A percentile compares a stretch with the other conserved stretches of the same genome.
Conservation (phyloP, 2,113 vertebrate genomes). For the Gambusia holbrooki region DNA sequence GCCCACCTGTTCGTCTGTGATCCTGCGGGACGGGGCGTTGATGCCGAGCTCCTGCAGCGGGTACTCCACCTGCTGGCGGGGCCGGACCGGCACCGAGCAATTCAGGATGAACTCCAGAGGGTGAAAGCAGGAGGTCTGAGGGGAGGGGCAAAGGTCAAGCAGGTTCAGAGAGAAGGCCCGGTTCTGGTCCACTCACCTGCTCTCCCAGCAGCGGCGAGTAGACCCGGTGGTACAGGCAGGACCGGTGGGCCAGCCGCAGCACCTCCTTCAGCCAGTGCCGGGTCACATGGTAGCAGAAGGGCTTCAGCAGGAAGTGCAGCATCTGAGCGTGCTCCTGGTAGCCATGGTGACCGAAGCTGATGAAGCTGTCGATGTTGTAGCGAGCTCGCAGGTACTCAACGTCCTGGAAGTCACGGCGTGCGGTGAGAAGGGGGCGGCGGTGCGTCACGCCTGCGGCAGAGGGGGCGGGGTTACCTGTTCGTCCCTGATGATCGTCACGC, state of each 20-base stretch:
- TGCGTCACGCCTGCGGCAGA: background rate
- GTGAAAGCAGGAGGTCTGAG: slow-evolving; percentile 84
- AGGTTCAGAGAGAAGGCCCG: background rate
- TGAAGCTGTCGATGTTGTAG: slow-evolving; percentile 92
- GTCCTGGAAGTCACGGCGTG: slow-evolving; percentile 77
- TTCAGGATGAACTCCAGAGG: slow-evolving; percentile 88
- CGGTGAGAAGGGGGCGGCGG: too few relatives aligned
- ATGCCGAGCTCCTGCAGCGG: slow-evolving; percentile 91
- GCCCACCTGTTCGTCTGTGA: slow-evolving; percentile 89
- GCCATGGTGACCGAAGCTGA: slow-evolving; percentile 85
- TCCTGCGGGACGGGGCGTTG: slow-evolving; percentile 86
- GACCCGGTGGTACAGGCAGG: slow-evolving; percentile 86
- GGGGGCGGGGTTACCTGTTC: slow-evolving; percentile 83
- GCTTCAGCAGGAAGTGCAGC: slow-evolving; percentile 84
- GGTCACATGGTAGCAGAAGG: slow-evolving; percentile 80
- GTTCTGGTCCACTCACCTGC: slow-evolving; percentile 77
- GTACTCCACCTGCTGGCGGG: slow-evolving; percentile 94
- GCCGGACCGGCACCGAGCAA: slow-evolving; percentile 90
- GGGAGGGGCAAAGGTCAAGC: slow-evolving; percentile 50
- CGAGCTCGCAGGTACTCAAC: slow-evolving; percentile 86
- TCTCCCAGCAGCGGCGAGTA: slow-evolving; percentile 72
- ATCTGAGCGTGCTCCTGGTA: slow-evolving; percentile 87
- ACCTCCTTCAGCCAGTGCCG: slow-evolving; percentile 89
- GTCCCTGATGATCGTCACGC: slow-evolving; percentile 84
- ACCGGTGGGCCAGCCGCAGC: slow-evolving; percentile 86